Conservation (phyloP, 2,113 vertebrate genomes). For the Lepisosteus osseus region DNA sequence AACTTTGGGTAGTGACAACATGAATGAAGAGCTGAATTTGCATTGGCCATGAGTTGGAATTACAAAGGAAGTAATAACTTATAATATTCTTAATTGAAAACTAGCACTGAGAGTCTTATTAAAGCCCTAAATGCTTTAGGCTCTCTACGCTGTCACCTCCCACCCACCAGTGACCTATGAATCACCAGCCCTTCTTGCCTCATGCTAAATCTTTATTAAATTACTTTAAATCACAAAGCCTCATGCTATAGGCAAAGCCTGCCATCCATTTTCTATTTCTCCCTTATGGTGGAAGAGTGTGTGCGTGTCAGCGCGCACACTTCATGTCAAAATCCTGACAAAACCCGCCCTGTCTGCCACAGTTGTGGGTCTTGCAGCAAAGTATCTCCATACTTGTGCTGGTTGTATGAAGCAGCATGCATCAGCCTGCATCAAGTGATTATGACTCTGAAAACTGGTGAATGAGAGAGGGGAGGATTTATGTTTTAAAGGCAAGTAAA, state of each 20-base stretch:
- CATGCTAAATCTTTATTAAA: constrained; percentile 87
- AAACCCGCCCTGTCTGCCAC: no score
- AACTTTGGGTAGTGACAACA: background rate
- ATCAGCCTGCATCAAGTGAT: no score
- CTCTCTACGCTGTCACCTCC: constrained; percentile 85
- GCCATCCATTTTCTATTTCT: constrained; percentile 43
- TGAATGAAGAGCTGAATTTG: background rate
- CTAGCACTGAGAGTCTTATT: constrained; percentile 72
- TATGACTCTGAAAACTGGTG: no score
- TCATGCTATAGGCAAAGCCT: constrained; percentile 64
- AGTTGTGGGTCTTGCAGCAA: no score
- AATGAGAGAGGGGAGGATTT: no score
- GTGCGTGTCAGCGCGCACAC: constrained; percentile 24
- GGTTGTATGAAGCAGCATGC: no score
- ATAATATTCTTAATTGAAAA: constrained; percentile 70
- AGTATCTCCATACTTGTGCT: no score
- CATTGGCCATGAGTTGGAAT: constrained; percentile 57
- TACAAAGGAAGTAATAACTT: constrained; percentile 72
- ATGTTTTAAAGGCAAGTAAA: no score
- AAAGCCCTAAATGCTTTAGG: constrained; percentile 76
- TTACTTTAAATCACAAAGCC: constrained; percentile 78
- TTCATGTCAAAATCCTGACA: no score
- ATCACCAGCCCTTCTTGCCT: constrained; percentile 82
- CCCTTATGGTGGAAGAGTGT: constrained; percentile 26
- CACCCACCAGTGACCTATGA: constrained; percentile 93